Conservation (phyloP, 2,113 vertebrate genomes). For the Willisornis vidua region DNA sequence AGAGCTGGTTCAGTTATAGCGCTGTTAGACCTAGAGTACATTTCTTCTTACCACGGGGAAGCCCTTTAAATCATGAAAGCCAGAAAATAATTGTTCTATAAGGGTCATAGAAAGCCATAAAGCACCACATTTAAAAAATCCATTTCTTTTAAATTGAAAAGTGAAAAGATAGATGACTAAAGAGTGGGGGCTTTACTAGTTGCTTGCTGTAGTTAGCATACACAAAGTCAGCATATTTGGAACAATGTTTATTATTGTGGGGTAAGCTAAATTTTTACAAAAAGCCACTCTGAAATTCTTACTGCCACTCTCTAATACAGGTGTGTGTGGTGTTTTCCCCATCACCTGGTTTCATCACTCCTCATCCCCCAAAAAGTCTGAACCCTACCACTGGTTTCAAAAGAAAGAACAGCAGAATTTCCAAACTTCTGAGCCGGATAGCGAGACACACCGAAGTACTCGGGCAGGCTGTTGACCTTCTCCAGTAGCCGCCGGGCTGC, state of each 20-base stretch:
- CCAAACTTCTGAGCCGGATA: background rate
- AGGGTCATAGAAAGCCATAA: background rate
- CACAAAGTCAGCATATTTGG: background rate
- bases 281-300: background rate
- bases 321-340: fast-evolving
- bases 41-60: background rate
- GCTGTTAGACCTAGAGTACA: background rate
- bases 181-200: background rate
- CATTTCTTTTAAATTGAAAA: background rate
- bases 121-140: background rate
- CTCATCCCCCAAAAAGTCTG: background rate
- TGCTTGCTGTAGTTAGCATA: background rate
- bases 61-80: background rate
- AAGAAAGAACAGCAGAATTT: fast-evolving
- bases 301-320: fast-evolving
- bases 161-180: background rate
- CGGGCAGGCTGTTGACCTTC: background rate
- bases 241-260: fast-evolving
- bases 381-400: background rate
- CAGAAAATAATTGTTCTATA: background rate
- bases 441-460: fast-evolving
- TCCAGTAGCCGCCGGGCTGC: background rate
- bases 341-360: background rate
- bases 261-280: background rate
- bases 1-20: background rate